Conservation (phyloP, 1,140 invertebrate species). For the Latrodectus geometricus region DNA sequence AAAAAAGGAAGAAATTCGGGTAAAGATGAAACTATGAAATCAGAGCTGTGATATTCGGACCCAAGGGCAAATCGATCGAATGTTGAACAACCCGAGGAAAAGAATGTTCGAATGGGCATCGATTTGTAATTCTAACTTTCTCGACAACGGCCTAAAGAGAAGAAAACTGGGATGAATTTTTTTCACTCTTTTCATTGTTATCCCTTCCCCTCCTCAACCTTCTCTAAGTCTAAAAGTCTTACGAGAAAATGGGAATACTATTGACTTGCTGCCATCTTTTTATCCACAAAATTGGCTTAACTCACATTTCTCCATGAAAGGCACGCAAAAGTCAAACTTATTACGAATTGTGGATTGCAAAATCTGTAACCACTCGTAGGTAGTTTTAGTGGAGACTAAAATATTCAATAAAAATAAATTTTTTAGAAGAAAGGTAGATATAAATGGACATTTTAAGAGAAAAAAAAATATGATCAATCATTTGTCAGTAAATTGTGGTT, state of each 20-base stretch:
- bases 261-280: conserved; percentile 58
- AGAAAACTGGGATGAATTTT: conserved; percentile 50
- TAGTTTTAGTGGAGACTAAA: too few relatives aligned
- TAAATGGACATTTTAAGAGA: too few relatives aligned
- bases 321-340: too few relatives aligned
- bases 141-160: conserved; percentile 55
- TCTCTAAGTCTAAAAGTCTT: neutral
- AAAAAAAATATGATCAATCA: too few relatives aligned
- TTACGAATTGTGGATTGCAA: too few relatives aligned
- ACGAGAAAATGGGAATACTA: conserved; percentile 46
- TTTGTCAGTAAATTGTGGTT: too few relatives aligned
- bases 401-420: too few relatives aligned
- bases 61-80: conserved; percentile 25
- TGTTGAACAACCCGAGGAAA: conserved; percentile 3
- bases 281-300: conserved; percentile 37
- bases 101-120: conserved; percentile 54
- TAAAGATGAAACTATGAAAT: conserved; percentile 34
- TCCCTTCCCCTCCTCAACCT: neutral
- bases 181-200: neutral
- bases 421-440: too few relatives aligned
- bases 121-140: conserved; percentile 61
- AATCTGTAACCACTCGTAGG: too few relatives aligned
- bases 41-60: conserved; percentile 38
- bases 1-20: neutral
- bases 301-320: too few relatives aligned